Evolutionary conservation across 2,113 vertebrate species (phyloP), one percentile per base, ranked within the genome.

Genomic region (Ophiodon elongatus): DNA sequence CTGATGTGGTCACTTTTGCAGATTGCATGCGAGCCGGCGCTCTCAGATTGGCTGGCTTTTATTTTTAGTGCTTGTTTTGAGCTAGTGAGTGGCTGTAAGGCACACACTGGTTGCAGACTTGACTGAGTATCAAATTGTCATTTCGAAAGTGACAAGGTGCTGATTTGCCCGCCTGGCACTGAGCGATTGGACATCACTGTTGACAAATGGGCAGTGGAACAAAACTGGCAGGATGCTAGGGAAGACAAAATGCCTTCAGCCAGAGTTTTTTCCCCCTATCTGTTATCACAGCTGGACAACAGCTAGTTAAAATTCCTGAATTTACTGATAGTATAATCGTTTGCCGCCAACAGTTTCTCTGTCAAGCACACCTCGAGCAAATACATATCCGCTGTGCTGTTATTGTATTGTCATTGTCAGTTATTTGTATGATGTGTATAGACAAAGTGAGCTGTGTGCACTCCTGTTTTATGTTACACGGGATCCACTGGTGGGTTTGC

Each of bases 161-260:
- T 94, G 83, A 96, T 95, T 95, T 95, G 93, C 89, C 95, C 90
- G 52, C 0, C 95, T 91, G 94, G 94, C 95, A 95, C 93, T 96
- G 96, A 97, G 95, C 94, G 96, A 97, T 94, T 94, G 96, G 96
- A 94, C 91, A 90, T 96, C 95, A 96, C 95, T 94, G 91, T 94
- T 96, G 95, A 97, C 96, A 97, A 97, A 97, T 93, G 93, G 95
- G 94, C 92, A 94, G 89, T 74, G 94, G 95, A 94, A 94, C 94
- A 93, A 95, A 96, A 95, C 95, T 91, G 90, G 95, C 96, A 95
- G 90, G 91, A 94, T 92, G 91, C 93, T 93, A 89, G 93, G 88
- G 93, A 94, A 94, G 96, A 94, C 90, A 89, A 95, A 97, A 97
- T 96, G 92, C 95, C 93, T 95, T 89, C 91, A 92, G 86, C 89